phyloP scores from a whole-genome alignment of 30 jellyfish, hydroid and myxozoan species.

The Pseudorhiza aurosa region DNA sequence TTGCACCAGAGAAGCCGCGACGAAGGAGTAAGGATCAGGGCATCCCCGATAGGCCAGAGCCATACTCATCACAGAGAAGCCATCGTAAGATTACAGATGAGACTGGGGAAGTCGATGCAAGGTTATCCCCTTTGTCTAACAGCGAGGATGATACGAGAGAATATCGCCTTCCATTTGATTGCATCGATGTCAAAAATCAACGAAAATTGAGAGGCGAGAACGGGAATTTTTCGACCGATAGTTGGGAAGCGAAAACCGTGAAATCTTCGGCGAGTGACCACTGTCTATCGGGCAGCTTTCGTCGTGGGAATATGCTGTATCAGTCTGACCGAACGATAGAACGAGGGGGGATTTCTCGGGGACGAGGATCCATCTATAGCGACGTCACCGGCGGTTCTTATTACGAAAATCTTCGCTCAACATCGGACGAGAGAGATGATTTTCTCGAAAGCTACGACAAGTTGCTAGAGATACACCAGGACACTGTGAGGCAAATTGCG shows the following conservation, averaged over 20 bases:
- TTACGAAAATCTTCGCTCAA: conserved; percentile 31
- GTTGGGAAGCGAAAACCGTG: not conserved
- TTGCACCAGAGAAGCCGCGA: conserved; percentile 55
- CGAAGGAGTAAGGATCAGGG: conserved; percentile 41
- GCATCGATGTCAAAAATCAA: not conserved
- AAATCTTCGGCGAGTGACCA: conserved; percentile 23
- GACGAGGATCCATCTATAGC: conserved; percentile 2
- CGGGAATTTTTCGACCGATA: not conserved
- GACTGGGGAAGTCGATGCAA: conserved; percentile 11
- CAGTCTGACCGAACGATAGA: conserved; percentile 14
- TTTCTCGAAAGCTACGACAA: conserved; percentile 69
- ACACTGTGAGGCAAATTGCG: conserved; percentile 79
- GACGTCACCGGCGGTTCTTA: conserved; percentile 13
- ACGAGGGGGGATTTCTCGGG: not conserved
- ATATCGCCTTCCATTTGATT: conserved; percentile 20
- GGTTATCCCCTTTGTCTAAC: conserved; percentile 58
- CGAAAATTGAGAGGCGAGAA: not conserved
- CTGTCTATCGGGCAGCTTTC: conserved; percentile 13
- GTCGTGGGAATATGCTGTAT: conserved; percentile 8
- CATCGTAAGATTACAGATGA: conserved; percentile 37
- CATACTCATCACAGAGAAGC: conserved; percentile 60
- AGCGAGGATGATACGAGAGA: conserved; percentile 48
- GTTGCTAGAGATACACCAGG: conserved; percentile 78
- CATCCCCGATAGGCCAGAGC: conserved; percentile 40
- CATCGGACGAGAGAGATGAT: conserved; percentile 28